Percentiles rank a stretch among this genome's conserved stretches.
Evolutionary conservation across 1,140 invertebrate genomes (phyloP).

Genomic region (Rhynchophorus ferrugineus): DNA sequence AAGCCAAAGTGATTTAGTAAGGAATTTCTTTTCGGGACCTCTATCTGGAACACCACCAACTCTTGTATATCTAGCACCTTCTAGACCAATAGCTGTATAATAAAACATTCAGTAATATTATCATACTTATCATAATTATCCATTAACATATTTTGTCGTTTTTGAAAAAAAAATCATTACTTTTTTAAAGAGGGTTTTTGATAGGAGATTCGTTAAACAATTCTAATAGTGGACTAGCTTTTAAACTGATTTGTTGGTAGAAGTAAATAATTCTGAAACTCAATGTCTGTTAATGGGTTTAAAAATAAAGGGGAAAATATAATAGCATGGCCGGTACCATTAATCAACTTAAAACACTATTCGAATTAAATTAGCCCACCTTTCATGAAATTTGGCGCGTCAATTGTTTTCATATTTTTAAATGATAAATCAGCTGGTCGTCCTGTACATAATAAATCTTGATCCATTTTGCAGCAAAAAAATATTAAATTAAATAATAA

Average conservation of each 20-base stretch:
- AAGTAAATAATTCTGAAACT: no score
- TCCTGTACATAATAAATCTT: not conserved
- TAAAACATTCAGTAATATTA: not conserved
- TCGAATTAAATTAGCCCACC: slow-evolving; percentile 4
- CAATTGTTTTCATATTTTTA: slow-evolving; percentile 5
- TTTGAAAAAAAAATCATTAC: not conserved
- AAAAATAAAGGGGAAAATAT: no score
- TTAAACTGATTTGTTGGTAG: no score
- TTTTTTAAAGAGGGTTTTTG: not conserved
- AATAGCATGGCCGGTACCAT: no score
- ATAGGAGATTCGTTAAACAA: no score
- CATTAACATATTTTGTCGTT: not conserved
- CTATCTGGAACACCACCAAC: slow-evolving; percentile 39
- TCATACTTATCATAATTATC: slow-evolving; percentile 4
- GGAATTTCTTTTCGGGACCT: slow-evolving; percentile 37
- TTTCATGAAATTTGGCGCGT: slow-evolving; percentile 11
- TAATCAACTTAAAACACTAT: not conserved
- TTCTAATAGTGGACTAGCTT: no score
- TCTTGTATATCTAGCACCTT: slow-evolving; percentile 32
- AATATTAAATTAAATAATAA: not conserved
- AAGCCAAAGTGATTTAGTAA: slow-evolving; percentile 47
- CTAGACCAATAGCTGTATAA: slow-evolving; percentile 27
- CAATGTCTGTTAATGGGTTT: no score
- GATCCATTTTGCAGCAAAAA: slow-evolving; percentile 1
- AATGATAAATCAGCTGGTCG: slow-evolving; percentile 20